phyloP scores from a whole-genome alignment of 1,140 invertebrate species.

The Reticulitermes speratus region DNA sequence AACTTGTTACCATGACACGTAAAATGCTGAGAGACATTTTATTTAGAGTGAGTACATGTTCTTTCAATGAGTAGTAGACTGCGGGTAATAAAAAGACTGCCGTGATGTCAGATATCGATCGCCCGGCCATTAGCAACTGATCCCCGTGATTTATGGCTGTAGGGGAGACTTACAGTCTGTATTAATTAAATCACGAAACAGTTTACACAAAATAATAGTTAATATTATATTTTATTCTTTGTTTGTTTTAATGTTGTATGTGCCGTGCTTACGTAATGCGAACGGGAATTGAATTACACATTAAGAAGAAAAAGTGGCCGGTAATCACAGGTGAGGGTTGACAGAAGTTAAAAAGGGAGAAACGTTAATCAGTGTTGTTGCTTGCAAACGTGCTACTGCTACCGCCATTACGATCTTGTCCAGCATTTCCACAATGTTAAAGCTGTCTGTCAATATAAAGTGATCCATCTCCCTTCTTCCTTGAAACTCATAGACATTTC shows the following conservation, averaged over 20 bases:
- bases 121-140: neutral
- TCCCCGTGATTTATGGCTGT: neutral
- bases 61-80: neutral
- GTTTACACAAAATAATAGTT: neutral
- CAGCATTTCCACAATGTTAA: too few relatives aligned
- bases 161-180: neutral
- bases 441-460: too few relatives aligned
- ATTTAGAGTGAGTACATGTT: neutral
- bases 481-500: too few relatives aligned
- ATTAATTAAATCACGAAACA: slow-evolving; percentile 19
- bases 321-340: too few relatives aligned
- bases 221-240: neutral
- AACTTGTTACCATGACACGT: neutral
- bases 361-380: too few relatives aligned
- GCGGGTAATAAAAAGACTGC: neutral
- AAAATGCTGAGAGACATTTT: neutral
- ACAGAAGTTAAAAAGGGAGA: too few relatives aligned
- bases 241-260: neutral
- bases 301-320: too few relatives aligned
- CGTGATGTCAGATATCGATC: slow-evolving; percentile 11
- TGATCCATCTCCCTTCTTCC: too few relatives aligned
- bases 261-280: neutral
- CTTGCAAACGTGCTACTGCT: too few relatives aligned
- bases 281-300: neutral
- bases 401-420: too few relatives aligned